These are phyloP conservation scores for Halcyon chelicuti DNA, from an alignment of 2,797 vertebrate species.

Conservation along the genomic window DNA sequence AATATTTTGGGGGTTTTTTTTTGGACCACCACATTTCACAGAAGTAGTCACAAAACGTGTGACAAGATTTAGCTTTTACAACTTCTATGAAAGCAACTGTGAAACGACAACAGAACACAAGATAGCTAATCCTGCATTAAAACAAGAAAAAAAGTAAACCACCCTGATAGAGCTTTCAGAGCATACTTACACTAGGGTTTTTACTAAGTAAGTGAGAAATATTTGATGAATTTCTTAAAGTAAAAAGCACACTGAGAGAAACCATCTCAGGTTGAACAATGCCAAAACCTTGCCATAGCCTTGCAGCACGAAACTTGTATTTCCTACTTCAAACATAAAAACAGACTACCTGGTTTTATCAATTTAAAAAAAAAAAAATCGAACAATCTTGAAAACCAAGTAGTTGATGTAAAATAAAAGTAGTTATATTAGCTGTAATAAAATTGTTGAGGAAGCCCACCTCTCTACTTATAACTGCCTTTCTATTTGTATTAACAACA, in stretches of 20 bases:
- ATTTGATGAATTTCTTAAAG: neutral
- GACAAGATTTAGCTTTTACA: neutral
- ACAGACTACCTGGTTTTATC: neutral
- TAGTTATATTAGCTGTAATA: neutral
- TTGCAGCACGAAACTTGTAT: neutral
- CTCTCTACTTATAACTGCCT: neutral
- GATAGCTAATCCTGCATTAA: neutral
- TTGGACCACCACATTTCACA: neutral
- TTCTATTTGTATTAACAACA: neutral
- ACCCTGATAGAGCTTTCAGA: neutral
- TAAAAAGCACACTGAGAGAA: neutral
- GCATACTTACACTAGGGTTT: neutral
- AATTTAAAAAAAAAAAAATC: neutral
- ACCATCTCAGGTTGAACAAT: neutral
- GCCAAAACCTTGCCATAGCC: neutral
- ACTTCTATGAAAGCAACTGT: neutral
- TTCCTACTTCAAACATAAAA: constrained; percentile 2
- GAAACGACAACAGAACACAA: neutral
- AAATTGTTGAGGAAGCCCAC: neutral
- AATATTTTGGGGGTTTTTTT: neutral
- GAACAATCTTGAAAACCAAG: neutral
- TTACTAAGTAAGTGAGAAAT: neutral
- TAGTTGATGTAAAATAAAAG: neutral
- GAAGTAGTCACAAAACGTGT: rapidly evolving
- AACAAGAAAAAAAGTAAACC: too few relatives aligned